A percentile compares a stretch with the other conserved stretches of the same genome.
phyloP scores from a whole-genome alignment of 2,113 vertebrate species.

The Pipra filicauda region DNA sequence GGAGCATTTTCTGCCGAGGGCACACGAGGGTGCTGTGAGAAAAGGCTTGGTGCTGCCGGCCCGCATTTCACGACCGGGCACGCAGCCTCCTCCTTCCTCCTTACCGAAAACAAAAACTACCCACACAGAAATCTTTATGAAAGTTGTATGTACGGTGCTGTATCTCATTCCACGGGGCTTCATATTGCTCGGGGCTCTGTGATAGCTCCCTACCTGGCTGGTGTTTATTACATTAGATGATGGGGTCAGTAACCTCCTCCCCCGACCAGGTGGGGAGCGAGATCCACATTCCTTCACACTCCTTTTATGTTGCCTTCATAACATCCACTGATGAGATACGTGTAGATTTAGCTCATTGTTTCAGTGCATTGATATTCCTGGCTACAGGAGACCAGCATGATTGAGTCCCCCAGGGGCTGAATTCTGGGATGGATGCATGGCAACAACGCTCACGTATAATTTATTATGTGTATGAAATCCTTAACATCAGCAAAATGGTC shows the following conservation, averaged over 20 bases:
- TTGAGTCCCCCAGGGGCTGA: conserved; percentile 10
- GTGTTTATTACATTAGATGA: background rate
- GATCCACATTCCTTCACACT: background rate
- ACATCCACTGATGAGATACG: background rate
- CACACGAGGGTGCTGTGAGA: conserved; percentile 68
- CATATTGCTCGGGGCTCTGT: background rate
- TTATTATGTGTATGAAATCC: conserved; percentile 38
- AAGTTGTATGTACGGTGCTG: background rate
- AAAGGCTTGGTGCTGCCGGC: conserved; percentile 23
- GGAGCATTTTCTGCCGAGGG: background rate
- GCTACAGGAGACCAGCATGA: background rate
- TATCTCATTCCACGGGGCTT: background rate
- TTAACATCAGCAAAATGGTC: conserved; percentile 42
- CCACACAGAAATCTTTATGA: background rate
- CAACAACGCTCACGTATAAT: background rate
- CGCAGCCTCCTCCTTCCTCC: background rate
- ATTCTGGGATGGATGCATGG: background rate
- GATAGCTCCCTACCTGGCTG: background rate
- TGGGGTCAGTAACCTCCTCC: conserved; percentile 25
- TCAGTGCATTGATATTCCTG: conserved; percentile 8
- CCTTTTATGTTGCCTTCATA: background rate
- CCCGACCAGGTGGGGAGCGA: background rate
- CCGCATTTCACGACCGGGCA: background rate
- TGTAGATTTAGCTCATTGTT: background rate
- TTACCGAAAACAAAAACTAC: background rate